Evolutionary conservation across 2,797 vertebrate genomes (phyloP).

Genomic region (Siniperca obscura): DNA sequence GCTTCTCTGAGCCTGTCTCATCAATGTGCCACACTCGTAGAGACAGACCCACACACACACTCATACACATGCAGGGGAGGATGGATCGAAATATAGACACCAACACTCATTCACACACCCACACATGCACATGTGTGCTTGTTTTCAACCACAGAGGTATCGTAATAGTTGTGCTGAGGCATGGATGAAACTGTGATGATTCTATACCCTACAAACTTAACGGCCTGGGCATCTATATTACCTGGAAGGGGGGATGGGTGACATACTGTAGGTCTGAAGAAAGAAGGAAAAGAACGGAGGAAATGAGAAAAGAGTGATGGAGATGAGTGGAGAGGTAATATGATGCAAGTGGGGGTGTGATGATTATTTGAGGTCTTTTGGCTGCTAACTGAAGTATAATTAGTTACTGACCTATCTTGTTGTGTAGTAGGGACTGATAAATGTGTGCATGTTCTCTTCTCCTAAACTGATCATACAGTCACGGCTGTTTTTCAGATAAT

Average conservation of each 20-base stretch:
- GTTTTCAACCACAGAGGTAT: slow-evolving; percentile 36
- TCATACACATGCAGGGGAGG: slow-evolving; percentile 10
- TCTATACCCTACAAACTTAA: slow-evolving; percentile 55
- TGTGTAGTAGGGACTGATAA: slow-evolving; percentile 22
- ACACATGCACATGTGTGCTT: slow-evolving; percentile 17
- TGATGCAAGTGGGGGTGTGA: slow-evolving; percentile 43
- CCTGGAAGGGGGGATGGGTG: slow-evolving; percentile 17
- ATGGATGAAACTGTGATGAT: slow-evolving; percentile 50
- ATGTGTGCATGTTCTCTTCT: slow-evolving; percentile 68
- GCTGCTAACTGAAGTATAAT: slow-evolving; percentile 64
- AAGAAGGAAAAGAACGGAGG: slow-evolving; percentile 34
- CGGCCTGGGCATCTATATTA: slow-evolving; percentile 52
- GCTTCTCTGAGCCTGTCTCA: slow-evolving; percentile 75
- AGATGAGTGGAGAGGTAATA: slow-evolving; percentile 32
- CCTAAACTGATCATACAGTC: slow-evolving; percentile 52
- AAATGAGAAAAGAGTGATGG: slow-evolving; percentile 44
- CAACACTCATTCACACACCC: slow-evolving; percentile 43
- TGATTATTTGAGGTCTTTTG: slow-evolving; percentile 54
- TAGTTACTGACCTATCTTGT: slow-evolving; percentile 33
- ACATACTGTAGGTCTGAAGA: slow-evolving; percentile 12
- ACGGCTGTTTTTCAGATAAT: slow-evolving; percentile 57
- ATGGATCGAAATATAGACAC: slow-evolving; percentile 47
- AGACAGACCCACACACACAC: slow-evolving; percentile 48
- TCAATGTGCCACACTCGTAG: slow-evolving; percentile 75
- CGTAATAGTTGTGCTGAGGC: slow-evolving; percentile 6